Evolutionary conservation across 2,888 invertebrate species (phyloP).

Genomic region (Hemistola chrysoprasaria): DNA sequence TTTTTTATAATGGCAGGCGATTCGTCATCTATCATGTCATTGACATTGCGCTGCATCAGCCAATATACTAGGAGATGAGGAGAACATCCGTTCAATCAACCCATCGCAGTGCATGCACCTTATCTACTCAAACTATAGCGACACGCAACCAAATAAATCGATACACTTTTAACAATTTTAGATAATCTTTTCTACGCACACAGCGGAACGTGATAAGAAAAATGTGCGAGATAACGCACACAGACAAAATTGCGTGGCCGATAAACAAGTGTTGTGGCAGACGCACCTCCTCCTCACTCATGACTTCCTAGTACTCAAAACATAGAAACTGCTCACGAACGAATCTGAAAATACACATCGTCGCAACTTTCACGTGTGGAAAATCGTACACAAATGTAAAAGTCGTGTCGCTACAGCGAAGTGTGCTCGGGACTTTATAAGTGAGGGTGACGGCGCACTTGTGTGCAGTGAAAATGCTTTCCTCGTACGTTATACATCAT

Average conservation of each 20-base stretch:
- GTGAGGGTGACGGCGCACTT: constrained; percentile 26
- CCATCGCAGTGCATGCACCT: constrained; percentile 68
- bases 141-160: constrained; percentile 25
- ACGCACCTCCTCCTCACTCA: constrained; percentile 39
- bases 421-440: constrained; percentile 37
- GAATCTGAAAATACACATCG: constrained; percentile 60
- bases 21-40: constrained; percentile 77
- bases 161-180: constrained; percentile 8
- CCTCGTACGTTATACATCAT: constrained; percentile 48
- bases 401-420: constrained; percentile 48
- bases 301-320: constrained; percentile 66
- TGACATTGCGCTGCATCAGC: constrained; percentile 70
- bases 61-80: constrained; percentile 71
- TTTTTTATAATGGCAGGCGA: constrained; percentile 41
- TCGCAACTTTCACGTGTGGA: constrained; percentile 60
- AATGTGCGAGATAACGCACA: constrained; percentile 51
- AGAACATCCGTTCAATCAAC: constrained; percentile 70
- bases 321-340: constrained; percentile 71
- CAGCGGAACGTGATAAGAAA: constrained; percentile 17
- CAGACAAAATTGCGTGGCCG: constrained; percentile 33
- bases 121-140: constrained; percentile 44
- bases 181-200: constrained; percentile 16
- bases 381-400: constrained; percentile 61
- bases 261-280: constrained; percentile 39
- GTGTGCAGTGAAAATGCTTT: constrained; percentile 69